A percentile compares a stretch with the other conserved stretches of the same genome.
Conservation (phyloP, 1,140 invertebrate genomes). For the Mya arenaria region DNA sequence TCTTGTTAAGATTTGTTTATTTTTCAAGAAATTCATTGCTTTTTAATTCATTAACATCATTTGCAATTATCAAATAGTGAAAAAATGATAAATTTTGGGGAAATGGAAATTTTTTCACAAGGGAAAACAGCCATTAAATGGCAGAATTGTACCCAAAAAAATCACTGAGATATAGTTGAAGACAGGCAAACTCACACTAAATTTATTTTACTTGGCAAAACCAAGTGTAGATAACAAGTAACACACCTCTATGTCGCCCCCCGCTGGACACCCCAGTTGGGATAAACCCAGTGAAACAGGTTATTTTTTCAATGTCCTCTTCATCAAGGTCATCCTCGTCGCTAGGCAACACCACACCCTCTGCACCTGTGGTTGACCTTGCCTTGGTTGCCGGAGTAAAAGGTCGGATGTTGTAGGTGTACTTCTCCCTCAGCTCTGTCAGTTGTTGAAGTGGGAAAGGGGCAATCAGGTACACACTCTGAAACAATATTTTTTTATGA, state of each 20-base stretch:
- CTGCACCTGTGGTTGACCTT: constrained; percentile 37
- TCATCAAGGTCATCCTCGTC: constrained; percentile 81
- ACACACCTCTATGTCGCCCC: constrained; percentile 32
- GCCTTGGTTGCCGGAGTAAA: constrained; percentile 76
- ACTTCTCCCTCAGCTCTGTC: constrained; percentile 92
- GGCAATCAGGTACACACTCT: constrained; percentile 91
- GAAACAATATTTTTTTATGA: constrained; percentile 63
- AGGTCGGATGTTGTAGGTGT: constrained; percentile 88
- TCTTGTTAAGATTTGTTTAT: too few relatives aligned
- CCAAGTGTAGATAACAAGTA: too few relatives aligned
- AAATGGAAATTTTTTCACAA: too few relatives aligned
- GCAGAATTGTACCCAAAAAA: too few relatives aligned
- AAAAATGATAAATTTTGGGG: too few relatives aligned
- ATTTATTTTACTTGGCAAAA: too few relatives aligned
- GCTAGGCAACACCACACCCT: constrained; percentile 64
- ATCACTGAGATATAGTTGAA: too few relatives aligned
- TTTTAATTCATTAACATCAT: too few relatives aligned
- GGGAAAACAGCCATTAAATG: too few relatives aligned
- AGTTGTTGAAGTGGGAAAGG: constrained; percentile 90
- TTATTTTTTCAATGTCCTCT: constrained; percentile 78
- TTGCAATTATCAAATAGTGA: too few relatives aligned
- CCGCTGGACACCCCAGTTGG: constrained; percentile 35
- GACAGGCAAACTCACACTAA: too few relatives aligned
- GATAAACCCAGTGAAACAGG: constrained; percentile 77
- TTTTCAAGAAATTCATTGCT: too few relatives aligned